Evolutionary conservation across 2,113 vertebrate genomes (phyloP), one percentile per base, ranked within the genome.

Genomic region (Coptodon rendalli): DNA sequence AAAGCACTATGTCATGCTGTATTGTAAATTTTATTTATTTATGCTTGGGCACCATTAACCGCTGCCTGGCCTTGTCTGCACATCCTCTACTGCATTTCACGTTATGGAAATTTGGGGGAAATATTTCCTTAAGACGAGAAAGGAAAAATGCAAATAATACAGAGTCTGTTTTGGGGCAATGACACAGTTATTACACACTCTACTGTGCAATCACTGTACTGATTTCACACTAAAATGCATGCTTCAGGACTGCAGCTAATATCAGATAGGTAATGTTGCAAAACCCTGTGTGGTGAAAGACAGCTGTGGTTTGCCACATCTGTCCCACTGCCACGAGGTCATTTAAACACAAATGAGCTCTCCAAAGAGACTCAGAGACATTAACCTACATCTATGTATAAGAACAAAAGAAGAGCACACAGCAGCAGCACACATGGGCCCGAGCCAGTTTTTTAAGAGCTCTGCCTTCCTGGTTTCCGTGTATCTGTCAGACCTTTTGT

Each of bases 241-340:
- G 54, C 81, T 87, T 86, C 24, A 76, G 81, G 78, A 81, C 83
- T 82, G 84, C 71, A 17, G 66, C 54, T 63, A 89, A 79, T 83
- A 82, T 87, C 29, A 78, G 19, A 80, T 12, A 14, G 73, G 24
- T 80, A 81, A 85, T 59, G 57, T 11, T 81, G 76, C 31, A 84
- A 68, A 27, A 87, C 81, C 80, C 86, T 85, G 85, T 68, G 81
- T 84, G 83, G 61, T 36, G 61, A 78, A 90, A 79, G 53, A 87
- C 83, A 84, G 79, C 24, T 38, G 71, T 52, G 82, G 81, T 81
- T 89, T 34, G 54, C 57, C 89, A 84, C 90, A 86, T 54, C 79
- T 89, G 93, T 81, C 85, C 88, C 40, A 53, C 48, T 89, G 80
- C 82, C 86, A 82, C 71, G 83, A 87, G 82, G 85, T 71, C n/a